Base-by-base conservation (phyloP, 2,797 vertebrate genomes). In the Crax fasciolata region DNA sequence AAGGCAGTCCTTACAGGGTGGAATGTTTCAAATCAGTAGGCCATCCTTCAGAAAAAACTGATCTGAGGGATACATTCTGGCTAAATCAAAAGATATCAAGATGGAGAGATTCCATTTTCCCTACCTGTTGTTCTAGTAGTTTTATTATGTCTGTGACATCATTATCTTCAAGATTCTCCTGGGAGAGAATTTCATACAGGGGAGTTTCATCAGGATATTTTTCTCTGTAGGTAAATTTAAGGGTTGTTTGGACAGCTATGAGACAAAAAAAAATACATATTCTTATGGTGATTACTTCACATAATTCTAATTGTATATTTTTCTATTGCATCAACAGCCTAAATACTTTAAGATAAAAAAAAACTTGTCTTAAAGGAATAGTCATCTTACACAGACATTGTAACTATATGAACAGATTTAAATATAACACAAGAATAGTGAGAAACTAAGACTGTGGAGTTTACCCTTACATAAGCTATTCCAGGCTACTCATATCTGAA, bases 141-240 rank as follows among this genome's bases (percentile, higher is more conserved):
- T 98, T 98, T 80, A 99, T 98, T 94, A 99, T 97, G 38, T 98
- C 98, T 30, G 96, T 97, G 59, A 97, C 74, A 74, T 99, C 99
- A 24, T 63, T 94, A 94, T 99, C 98, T 2, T 99, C 99, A 96
- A 99, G 98, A 97, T 99, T 99, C 96, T 99, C 99, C 97, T 99
- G 99, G 24, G 98, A 98, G 72, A 98, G 94, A 92, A 99, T 98
- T 98, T 99, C 99, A 98, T 98, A 99, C 48, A 99, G 98, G 2
- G 99, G 99, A 52, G 98, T 95, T 97, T 99, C 99, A 89, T 99
- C 99, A 20, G 99, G 99, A 73, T 99, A 99, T 35, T 98, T 99
- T 95, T 99, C 99, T 96, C 99, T 98, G 81, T 99, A 99, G 9
- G 99, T 99, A 98, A 99, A 99, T 98, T 99, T 99, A 68, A 99